Conservation (phyloP, 2,888 invertebrate species). For the Auanema sp. region DNA sequence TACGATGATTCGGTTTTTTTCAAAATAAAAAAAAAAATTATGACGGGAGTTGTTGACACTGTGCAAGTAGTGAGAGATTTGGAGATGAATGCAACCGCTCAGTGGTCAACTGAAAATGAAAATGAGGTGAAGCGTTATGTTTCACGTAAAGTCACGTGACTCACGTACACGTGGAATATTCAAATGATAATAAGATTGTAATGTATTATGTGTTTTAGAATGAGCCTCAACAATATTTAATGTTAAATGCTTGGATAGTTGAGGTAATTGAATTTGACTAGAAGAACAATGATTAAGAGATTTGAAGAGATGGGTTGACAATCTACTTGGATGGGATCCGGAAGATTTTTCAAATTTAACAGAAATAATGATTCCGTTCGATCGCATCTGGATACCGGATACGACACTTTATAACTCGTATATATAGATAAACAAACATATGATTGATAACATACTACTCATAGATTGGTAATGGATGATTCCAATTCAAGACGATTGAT, state of each 20-base stretch:
- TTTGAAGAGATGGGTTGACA: constrained; percentile 54
- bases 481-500: constrained; percentile 49
- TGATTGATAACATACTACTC: too few species aligned
- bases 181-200: neutral
- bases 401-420: constrained; percentile 54
- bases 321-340: constrained; percentile 54
- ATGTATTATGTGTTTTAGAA: too few species aligned
- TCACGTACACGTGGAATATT: too few species aligned
- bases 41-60: too few species aligned
- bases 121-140: too few species aligned
- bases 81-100: too few species aligned
- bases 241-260: constrained; percentile 62
- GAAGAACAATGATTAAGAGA: neutral
- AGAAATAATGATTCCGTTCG: constrained; percentile 49
- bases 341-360: constrained; percentile 46
- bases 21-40: too few species aligned
- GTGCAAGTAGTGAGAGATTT: too few species aligned
- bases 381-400: constrained; percentile 54
- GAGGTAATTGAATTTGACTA: constrained; percentile 38
- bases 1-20: too few species aligned
- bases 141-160: too few species aligned
- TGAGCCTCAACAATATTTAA: constrained; percentile 60
- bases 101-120: too few species aligned
- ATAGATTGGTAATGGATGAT: constrained; percentile 55
- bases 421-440: too few species aligned